Evolutionary conservation across 2,888 invertebrate species (phyloP).

Genomic region (Drosophila neonasuta): DNA sequence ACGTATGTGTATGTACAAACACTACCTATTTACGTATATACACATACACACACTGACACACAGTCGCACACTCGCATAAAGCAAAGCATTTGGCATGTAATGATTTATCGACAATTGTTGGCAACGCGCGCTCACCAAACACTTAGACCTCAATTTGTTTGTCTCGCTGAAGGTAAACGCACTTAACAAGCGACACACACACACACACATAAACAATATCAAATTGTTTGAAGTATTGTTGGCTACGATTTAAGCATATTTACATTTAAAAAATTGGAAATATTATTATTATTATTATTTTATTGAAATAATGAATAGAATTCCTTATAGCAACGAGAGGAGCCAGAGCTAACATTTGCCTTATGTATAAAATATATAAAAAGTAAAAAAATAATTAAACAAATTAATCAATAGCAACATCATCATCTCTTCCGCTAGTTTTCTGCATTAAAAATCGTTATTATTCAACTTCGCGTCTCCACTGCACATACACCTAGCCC

Average conservation of each 20-base stretch:
- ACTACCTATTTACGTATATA: slow-evolving; percentile 32
- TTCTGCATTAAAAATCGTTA: slow-evolving; percentile 8
- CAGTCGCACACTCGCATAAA: slow-evolving; percentile 17
- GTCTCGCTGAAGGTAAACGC: slow-evolving; percentile 49
- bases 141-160: slow-evolving; percentile 62
- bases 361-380: too few relatives aligned
- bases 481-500: slow-evolving; percentile 33
- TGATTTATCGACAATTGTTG: slow-evolving; percentile 70
- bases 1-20: slow-evolving; percentile 39
- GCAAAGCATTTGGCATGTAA: slow-evolving; percentile 60
- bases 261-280: background rate
- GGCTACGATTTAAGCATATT: background rate
- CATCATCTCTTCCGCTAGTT: background rate
- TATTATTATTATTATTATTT: background rate
- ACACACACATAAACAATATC: slow-evolving; percentile 4
- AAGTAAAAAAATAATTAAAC: background rate
- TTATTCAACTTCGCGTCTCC: slow-evolving; percentile 23
- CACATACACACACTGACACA: slow-evolving; percentile 1
- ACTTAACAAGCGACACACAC: slow-evolving; percentile 39
- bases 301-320: too few relatives aligned
- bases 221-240: slow-evolving; percentile 5
- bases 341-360: too few relatives aligned
- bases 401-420: background rate
- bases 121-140: slow-evolving; percentile 39
- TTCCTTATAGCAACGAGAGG: too few relatives aligned